Evolutionary conservation across 1,140 invertebrate species (phyloP).

Genomic region (Bombus huntii): DNA sequence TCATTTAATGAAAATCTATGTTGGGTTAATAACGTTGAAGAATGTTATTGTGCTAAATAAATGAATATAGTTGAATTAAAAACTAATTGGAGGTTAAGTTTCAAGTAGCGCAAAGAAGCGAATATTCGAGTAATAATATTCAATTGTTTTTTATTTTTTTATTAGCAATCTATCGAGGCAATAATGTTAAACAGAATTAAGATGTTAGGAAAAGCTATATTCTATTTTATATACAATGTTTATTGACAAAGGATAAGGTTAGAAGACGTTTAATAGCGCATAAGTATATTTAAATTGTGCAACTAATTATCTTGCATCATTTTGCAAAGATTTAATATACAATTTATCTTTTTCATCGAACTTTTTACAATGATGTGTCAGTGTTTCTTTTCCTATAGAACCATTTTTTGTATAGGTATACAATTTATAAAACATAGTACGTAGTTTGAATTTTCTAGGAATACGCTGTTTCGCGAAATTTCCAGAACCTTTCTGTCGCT

Average conservation of each 20-base stretch:
- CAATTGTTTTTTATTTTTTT: background rate
- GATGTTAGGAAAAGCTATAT: background rate
- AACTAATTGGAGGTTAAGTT: slow-evolving; percentile 6
- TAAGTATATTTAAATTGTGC: background rate
- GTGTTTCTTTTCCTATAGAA: no score
- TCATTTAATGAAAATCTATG: background rate
- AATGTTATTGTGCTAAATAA: background rate
- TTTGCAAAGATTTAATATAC: background rate
- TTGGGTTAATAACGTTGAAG: background rate
- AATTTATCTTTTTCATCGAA: background rate
- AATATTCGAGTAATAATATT: background rate
- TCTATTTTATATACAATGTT: background rate
- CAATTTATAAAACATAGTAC: background rate
- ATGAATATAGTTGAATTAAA: background rate
- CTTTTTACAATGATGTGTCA: background rate
- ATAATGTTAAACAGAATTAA: background rate
- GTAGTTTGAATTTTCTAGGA: background rate
- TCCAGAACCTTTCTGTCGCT: slow-evolving; percentile 21
- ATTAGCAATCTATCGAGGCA: background rate
- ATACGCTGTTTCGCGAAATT: background rate
- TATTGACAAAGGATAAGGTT: background rate
- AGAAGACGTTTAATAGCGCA: background rate
- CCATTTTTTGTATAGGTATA: background rate
- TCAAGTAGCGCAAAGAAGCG: background rate
- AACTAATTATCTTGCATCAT: background rate